Base-by-base conservation (phyloP, 2,113 vertebrate genomes). In the Peromyscus maniculatus region DNA sequence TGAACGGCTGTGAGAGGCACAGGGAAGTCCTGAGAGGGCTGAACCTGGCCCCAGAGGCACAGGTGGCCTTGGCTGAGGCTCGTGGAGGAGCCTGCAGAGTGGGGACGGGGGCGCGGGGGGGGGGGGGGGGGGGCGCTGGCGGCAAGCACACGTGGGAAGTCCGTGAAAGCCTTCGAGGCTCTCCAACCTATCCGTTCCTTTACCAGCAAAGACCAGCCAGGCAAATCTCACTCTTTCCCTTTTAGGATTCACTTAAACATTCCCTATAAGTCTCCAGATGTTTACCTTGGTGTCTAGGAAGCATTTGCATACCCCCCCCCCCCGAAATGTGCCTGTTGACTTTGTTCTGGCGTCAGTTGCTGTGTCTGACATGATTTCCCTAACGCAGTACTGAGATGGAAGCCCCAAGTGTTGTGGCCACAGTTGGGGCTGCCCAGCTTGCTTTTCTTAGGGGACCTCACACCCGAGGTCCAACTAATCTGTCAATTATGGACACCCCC, bases 1-100 rank as follows among this genome's bases (percentile, higher is more conserved):
- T 91, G 62, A 90, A 67, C 78, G 83, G 74, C 79, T 49, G 22
- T 69, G 71, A 92, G 95, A 92, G 55, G 80, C 91, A 66, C 92
- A 66, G 71, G 62, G 69, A 69, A 91, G 69, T 7, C 12, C 75
- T 77, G 36, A 83, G 71, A 82, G 55, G 7, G 13, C 67, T 95
- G 92, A 84, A 71, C 9, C n/a, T 0, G 0, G 49, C 43, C 52
- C 82, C 49, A 33, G 80, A 89, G 69, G 80, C 39, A 12, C 57
- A 95, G 84, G 71, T 75, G 75, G 36, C 39, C 62, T 84, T 84
- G 62, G 69, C 64, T 4, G 2, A 78, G 46, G 16, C 24, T 26
- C 17, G 1, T 5, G 78, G 52, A 74, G 82, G 72, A 74, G 43
- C 26, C 33, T 7, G 2, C 4, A 9, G 55, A 16, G 11, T 15